A percentile compares a stretch with the other conserved stretches of the same genome.
These are phyloP conservation scores for Gobiocypris rarus DNA, from an alignment of 2,113 vertebrate genomes.

Conservation along the genomic window DNA sequence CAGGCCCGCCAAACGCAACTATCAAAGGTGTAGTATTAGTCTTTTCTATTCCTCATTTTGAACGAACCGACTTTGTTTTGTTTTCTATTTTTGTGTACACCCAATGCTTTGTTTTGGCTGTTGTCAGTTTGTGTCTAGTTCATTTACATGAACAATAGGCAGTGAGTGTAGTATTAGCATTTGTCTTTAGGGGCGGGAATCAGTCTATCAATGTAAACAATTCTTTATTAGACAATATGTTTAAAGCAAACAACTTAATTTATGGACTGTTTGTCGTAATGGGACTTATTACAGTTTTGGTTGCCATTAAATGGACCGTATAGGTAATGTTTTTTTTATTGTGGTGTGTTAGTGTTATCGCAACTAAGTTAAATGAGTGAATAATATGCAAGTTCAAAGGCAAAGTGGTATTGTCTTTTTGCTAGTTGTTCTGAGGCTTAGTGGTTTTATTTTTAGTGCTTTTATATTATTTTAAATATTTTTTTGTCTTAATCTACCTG, in stretches of 20 bases:
- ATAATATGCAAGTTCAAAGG: not conserved
- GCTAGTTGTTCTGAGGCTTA: not conserved
- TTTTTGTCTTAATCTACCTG: not conserved
- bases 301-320: not conserved
- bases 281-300: not conserved
- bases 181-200: not conserved
- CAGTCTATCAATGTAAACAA: slow-evolving; percentile 14
- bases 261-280: not conserved
- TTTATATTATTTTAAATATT: not conserved
- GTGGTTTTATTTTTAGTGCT: not conserved
- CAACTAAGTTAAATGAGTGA: too few species aligned
- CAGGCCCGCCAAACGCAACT: slow-evolving; percentile 77
- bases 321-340: not conserved
- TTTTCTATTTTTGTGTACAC: not conserved
- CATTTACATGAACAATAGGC: not conserved
- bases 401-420: not conserved
- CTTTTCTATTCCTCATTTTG: not conserved
- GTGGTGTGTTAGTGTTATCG: not conserved
- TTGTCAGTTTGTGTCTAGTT: not conserved
- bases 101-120: not conserved
- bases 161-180: not conserved
- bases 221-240: not conserved
- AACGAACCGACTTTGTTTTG: not conserved
- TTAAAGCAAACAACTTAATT: not conserved
- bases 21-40: slow-evolving; percentile 71